Conservation (phyloP, 2,797 vertebrate species). For the Sandelia bainsii region DNA sequence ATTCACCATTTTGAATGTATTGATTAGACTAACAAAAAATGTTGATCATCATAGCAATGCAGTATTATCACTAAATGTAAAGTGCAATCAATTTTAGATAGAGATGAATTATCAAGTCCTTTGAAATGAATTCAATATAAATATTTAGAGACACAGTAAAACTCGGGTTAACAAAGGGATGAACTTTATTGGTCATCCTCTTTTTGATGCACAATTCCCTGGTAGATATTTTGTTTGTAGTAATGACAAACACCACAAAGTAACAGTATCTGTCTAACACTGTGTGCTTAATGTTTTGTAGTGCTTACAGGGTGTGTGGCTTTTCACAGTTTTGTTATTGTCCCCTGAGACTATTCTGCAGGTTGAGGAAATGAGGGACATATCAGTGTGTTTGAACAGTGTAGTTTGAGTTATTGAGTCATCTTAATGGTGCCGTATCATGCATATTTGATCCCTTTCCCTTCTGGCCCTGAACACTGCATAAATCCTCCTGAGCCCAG, state of each 20-base stretch:
- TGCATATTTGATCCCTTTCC: constrained; percentile 67
- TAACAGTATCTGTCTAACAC: not conserved
- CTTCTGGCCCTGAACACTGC: constrained; percentile 48
- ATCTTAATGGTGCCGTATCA: constrained; percentile 68
- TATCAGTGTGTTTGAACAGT: constrained; percentile 32
- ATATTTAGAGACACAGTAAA: not conserved
- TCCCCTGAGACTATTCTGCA: constrained; percentile 5
- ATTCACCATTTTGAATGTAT: not conserved
- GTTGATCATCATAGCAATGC: too few relatives aligned
- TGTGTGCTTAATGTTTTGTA: not conserved
- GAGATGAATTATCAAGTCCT: too few relatives aligned
- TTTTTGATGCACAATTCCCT: not conserved
- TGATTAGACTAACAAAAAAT: not conserved
- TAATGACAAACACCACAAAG: too few relatives aligned
- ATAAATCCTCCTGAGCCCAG: constrained; percentile 62
- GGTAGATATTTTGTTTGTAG: not conserved
- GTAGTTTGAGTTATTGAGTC: constrained; percentile 40
- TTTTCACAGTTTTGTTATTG: not conserved
- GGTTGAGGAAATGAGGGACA: not conserved
- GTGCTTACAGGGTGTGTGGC: not conserved
- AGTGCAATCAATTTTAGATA: too few relatives aligned
- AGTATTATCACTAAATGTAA: too few relatives aligned
- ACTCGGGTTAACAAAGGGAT: not conserved
- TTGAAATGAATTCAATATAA: not conserved
- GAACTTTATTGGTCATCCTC: not conserved